phyloP scores from a whole-genome alignment of 2,797 vertebrate species.

The Orestias chungarensis region DNA sequence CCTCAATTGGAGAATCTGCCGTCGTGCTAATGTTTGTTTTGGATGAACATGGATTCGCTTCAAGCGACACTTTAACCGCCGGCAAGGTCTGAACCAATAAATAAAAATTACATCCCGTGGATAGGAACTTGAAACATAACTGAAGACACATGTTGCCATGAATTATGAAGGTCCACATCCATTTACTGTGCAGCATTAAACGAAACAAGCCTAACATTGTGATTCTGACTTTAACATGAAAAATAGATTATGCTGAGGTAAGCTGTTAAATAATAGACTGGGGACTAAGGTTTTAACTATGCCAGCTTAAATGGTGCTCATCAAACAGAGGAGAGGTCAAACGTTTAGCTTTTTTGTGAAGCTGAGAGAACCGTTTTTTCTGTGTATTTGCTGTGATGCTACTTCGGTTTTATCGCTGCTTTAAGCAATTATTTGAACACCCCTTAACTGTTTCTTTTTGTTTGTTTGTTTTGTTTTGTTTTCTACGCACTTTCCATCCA shows the following conservation, averaged over 20 bases:
- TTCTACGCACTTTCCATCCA: too few relatives aligned
- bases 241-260: slow-evolving; percentile 42
- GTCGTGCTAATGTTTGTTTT: slow-evolving; percentile 34
- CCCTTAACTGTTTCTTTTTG: neutral
- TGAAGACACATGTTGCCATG: slow-evolving; percentile 27
- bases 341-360: neutral
- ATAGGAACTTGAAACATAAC: slow-evolving; percentile 38
- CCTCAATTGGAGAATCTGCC: slow-evolving; percentile 28
- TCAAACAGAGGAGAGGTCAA: neutral
- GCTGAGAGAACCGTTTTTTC: neutral
- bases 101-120: slow-evolving; percentile 43
- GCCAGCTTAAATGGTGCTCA: neutral
- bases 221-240: slow-evolving; percentile 45
- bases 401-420: neutral
- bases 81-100: slow-evolving; percentile 31
- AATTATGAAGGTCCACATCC: slow-evolving; percentile 59
- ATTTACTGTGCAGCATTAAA: slow-evolving; percentile 35
- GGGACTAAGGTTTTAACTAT: slow-evolving; percentile 2
- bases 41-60: slow-evolving; percentile 2
- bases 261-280: slow-evolving; percentile 35
- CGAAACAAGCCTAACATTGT: slow-evolving; percentile 35
- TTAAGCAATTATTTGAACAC: neutral
- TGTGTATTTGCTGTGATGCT: neutral
- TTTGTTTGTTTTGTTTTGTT: too few relatives aligned
- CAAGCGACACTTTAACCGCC: slow-evolving; percentile 1